These are phyloP conservation scores for Candoia aspera DNA, from an alignment of 2,113 vertebrate genomes.

Conservation along the genomic window DNA sequence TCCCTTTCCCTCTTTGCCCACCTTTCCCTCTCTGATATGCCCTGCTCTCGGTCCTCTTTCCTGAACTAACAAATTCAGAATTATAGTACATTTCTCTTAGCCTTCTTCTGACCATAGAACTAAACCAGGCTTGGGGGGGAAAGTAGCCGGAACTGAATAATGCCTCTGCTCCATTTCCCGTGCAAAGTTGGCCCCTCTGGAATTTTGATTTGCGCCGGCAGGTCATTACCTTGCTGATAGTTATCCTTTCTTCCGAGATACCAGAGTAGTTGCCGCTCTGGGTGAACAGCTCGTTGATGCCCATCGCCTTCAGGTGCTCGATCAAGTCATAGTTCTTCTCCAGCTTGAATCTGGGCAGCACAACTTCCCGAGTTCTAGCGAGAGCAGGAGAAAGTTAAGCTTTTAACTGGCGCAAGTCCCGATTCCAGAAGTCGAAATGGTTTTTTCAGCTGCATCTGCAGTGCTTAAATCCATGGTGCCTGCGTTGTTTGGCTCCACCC, in stretches of 20 bases:
- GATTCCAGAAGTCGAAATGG: background rate
- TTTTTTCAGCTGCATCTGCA: background rate
- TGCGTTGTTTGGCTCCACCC: background rate
- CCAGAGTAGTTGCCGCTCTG: constrained; percentile 82
- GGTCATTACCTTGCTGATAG: constrained; percentile 84
- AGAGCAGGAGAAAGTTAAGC: constrained; percentile 4
- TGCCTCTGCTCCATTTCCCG: background rate
- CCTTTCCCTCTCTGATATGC: background rate
- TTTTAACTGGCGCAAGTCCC: background rate
- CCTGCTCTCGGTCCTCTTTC: background rate
- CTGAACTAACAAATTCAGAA: background rate
- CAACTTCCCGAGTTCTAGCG: constrained; percentile 88
- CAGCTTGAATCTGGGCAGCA: constrained; percentile 91
- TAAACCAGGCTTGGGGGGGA: too few relatives aligned
- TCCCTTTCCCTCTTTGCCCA: background rate
- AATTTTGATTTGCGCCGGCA: background rate
- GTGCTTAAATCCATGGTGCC: background rate
- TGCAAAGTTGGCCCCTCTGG: background rate
- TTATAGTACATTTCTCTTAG: background rate
- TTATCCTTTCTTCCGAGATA: constrained; percentile 83
- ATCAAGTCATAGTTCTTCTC: constrained; percentile 92
- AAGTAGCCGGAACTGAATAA: background rate
- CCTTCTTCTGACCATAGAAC: background rate
- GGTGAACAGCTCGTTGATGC: constrained; percentile 83
- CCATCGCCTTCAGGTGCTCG: constrained; percentile 84